phyloP scores from a whole-genome alignment of 1,140 invertebrate genomes.

The Drosophila oshimai region DNA sequence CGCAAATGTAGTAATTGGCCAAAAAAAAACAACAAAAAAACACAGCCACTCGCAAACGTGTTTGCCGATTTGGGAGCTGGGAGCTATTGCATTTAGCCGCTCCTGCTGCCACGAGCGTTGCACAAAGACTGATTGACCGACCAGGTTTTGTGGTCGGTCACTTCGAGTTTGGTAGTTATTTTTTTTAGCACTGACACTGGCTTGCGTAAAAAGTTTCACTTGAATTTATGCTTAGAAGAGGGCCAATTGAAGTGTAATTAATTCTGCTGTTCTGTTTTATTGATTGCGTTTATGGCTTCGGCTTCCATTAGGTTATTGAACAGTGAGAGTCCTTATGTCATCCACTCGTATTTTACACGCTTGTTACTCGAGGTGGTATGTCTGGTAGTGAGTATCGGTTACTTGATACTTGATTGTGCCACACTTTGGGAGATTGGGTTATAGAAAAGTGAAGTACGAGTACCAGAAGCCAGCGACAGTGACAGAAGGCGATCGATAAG shows the following conservation, averaged over 20 bases:
- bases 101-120: slow-evolving; percentile 44
- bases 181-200: slow-evolving; percentile 17
- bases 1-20: slow-evolving; percentile 40
- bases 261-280: not conserved
- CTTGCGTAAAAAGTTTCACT: slow-evolving; percentile 41
- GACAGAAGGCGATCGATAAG: slow-evolving; percentile 55
- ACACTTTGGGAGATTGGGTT: not conserved
- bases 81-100: not conserved
- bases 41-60: slow-evolving; percentile 11
- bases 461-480: slow-evolving; percentile 11
- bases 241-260: slow-evolving; percentile 22
- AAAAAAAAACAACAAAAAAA: not conserved
- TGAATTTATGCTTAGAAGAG: slow-evolving; percentile 32
- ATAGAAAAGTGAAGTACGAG: not conserved
- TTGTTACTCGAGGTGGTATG: not conserved
- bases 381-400: not conserved
- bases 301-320: slow-evolving; percentile 28
- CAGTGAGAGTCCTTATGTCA: too few relatives aligned
- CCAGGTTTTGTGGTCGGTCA: slow-evolving; percentile 36
- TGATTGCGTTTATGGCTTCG: slow-evolving; percentile 7
- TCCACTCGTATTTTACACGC: not conserved
- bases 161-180: not conserved
- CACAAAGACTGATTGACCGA: slow-evolving; percentile 37
- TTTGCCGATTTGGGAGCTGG: slow-evolving; percentile 28
- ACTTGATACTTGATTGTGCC: not conserved